Evolutionary conservation across 2,797 vertebrate species (phyloP).

Genomic region (Chaetophractus vellerosus): DNA sequence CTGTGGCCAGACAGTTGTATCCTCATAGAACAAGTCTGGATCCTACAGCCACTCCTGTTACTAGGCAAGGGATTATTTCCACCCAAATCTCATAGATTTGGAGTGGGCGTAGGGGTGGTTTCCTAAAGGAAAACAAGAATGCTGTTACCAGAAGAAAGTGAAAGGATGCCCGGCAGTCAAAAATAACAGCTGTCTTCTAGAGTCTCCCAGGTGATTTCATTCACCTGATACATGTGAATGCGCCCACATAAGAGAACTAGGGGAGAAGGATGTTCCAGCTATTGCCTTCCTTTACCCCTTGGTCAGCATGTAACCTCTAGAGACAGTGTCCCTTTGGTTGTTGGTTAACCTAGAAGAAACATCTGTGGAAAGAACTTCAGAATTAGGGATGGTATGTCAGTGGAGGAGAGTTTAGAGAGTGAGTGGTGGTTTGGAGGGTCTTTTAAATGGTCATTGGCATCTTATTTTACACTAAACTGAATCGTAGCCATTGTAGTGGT

Average conservation of each 20-base stretch:
- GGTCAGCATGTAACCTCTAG: neutral
- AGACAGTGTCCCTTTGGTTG: neutral
- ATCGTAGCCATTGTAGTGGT: neutral
- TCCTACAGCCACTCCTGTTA: neutral
- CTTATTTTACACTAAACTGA: neutral
- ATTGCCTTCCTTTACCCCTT: neutral
- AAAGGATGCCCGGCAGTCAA: neutral
- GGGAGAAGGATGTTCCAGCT: neutral
- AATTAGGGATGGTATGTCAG: neutral
- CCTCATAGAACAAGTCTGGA: neutral
- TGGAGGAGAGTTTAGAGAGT: neutral
- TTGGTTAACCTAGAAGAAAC: neutral
- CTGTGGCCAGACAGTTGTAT: neutral
- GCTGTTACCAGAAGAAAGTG: neutral
- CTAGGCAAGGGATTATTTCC: neutral
- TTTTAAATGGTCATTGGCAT: neutral
- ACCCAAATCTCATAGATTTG: neutral
- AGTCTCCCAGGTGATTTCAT: neutral
- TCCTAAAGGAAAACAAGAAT: neutral
- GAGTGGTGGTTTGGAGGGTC: neutral
- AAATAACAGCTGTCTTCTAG: neutral
- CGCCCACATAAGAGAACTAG: neutral
- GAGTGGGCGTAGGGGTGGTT: neutral
- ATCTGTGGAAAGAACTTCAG: neutral
- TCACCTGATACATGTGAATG: neutral